These are phyloP conservation scores for Oncorhynchus tshawytscha DNA, from an alignment of 2,113 vertebrate genomes.

Conservation along the genomic window DNA sequence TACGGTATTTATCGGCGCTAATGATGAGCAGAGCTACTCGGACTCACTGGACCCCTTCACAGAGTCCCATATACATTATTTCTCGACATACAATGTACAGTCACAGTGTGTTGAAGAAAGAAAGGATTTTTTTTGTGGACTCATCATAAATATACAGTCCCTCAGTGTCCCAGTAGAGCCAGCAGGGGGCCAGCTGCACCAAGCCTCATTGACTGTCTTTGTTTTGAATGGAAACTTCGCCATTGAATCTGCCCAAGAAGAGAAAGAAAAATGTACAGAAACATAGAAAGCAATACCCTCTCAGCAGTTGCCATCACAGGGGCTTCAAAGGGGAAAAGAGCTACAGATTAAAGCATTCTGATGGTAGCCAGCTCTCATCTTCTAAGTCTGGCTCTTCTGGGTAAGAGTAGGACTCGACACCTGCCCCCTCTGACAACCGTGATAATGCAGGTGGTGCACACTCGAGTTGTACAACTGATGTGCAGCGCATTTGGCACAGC, in stretches of 20 bases:
- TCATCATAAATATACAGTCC: slow-evolving; percentile 44
- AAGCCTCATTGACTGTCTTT: slow-evolving; percentile 43
- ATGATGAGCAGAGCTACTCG: slow-evolving; percentile 32
- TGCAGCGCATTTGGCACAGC: too few species aligned
- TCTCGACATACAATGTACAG: slow-evolving; percentile 13
- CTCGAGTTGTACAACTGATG: background rate
- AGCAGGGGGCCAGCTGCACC: slow-evolving; percentile 29
- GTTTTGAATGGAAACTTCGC: slow-evolving; percentile 45
- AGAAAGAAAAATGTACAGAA: slow-evolving; percentile 48
- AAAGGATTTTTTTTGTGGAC: slow-evolving; percentile 15
- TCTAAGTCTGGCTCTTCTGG: slow-evolving; percentile 13
- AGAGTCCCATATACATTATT: slow-evolving; percentile 28
- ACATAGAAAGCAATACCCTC: slow-evolving; percentile 51
- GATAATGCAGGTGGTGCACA: slow-evolving; percentile 3
- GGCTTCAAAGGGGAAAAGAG: slow-evolving; percentile 50
- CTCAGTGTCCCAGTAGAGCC: slow-evolving; percentile 24
- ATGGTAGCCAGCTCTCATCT: slow-evolving; percentile 25
- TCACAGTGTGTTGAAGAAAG: background rate
- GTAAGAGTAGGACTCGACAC: background rate
- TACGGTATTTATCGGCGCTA: slow-evolving; percentile 19
- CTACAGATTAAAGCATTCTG: slow-evolving; percentile 46
- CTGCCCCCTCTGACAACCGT: slow-evolving; percentile 2
- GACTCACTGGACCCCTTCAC: slow-evolving; percentile 24
- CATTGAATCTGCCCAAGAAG: slow-evolving; percentile 21
- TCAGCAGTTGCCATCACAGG: slow-evolving; percentile 30